Evolutionary conservation across 1,140 invertebrate genomes (phyloP).

Genomic region (Colletes gigas): DNA sequence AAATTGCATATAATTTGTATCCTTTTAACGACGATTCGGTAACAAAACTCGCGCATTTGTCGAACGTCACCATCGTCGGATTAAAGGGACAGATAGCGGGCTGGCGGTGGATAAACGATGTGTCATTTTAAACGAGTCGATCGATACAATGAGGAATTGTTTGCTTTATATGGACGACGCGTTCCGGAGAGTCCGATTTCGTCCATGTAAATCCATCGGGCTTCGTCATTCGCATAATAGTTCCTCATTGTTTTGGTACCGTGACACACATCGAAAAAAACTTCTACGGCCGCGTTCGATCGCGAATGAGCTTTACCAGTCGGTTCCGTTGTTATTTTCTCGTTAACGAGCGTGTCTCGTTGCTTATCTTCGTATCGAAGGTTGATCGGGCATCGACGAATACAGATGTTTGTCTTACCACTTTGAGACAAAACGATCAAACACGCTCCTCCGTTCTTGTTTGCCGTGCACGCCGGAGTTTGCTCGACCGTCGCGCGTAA

Average conservation of each 20-base stretch:
- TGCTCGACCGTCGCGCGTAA: constrained; percentile 38
- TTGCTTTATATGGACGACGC: constrained; percentile 34
- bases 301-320: too few relatives aligned
- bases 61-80: constrained; percentile 24
- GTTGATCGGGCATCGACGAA: constrained; percentile 8
- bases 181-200: constrained; percentile 23
- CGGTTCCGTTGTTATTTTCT: too few relatives aligned
- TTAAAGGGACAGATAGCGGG: constrained; percentile 47
- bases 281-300: too few relatives aligned
- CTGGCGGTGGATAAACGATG: constrained; percentile 41
- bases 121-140: constrained; percentile 40
- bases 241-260: constrained; percentile 37
- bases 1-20: constrained; percentile 31
- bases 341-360: too few relatives aligned
- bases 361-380: constrained; percentile 4
- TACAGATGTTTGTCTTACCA: constrained; percentile 39
- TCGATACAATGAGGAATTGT: constrained; percentile 63
- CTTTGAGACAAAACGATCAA: constrained; percentile 52
- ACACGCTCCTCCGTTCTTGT: constrained; percentile 16
- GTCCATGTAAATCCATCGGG: constrained; percentile 40
- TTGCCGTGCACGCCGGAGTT: constrained; percentile 23
- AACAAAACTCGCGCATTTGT: constrained; percentile 27
- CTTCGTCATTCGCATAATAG: constrained; percentile 20
- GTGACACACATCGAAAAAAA: constrained; percentile 9
- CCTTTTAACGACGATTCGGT: constrained; percentile 16